Conservation (phyloP, 1,140 invertebrate genomes). For the Bombus confusus region DNA sequence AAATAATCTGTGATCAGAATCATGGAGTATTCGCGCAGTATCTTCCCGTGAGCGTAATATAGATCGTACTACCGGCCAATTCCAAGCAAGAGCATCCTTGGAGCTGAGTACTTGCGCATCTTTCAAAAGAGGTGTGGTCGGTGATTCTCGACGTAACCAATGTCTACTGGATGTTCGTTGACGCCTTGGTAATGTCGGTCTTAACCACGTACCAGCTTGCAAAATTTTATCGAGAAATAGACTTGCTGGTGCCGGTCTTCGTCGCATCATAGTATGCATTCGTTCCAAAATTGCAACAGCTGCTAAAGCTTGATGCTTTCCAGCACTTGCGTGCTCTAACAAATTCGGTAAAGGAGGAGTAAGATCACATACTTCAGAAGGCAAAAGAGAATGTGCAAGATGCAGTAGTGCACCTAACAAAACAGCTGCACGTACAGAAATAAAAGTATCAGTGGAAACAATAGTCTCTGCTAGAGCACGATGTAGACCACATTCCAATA, state of each 20-base stretch:
- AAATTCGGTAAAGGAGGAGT: constrained; percentile 92
- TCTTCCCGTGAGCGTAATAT: constrained; percentile 82
- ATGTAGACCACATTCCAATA: constrained; percentile 93
- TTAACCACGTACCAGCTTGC: constrained; percentile 79
- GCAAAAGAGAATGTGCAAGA: constrained; percentile 91
- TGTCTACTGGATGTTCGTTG: constrained; percentile 71
- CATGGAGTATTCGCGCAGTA: constrained; percentile 76
- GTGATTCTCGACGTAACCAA: constrained; percentile 78
- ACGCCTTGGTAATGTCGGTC: constrained; percentile 72
- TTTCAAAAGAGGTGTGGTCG: constrained; percentile 81
- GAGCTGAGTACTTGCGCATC: constrained; percentile 85
- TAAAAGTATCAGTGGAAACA: constrained; percentile 92
- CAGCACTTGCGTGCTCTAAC: constrained; percentile 89
- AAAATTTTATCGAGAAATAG: constrained; percentile 92
- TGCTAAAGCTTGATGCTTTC: constrained; percentile 89
- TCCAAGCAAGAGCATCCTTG: constrained; percentile 84
- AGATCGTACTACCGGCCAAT: constrained; percentile 86
- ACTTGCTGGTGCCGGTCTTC: constrained; percentile 89
- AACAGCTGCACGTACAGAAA: constrained; percentile 95
- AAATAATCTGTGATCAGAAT: constrained; percentile 91
- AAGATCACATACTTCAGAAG: constrained; percentile 91
- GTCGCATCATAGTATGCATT: constrained; percentile 90
- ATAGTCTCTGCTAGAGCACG: constrained; percentile 96
- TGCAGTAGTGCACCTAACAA: constrained; percentile 94
- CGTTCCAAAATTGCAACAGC: constrained; percentile 90